Evolutionary conservation across 2,888 invertebrate genomes (phyloP), one percentile per base, ranked within the genome.

Genomic region (Salticus scenicus): DNA sequence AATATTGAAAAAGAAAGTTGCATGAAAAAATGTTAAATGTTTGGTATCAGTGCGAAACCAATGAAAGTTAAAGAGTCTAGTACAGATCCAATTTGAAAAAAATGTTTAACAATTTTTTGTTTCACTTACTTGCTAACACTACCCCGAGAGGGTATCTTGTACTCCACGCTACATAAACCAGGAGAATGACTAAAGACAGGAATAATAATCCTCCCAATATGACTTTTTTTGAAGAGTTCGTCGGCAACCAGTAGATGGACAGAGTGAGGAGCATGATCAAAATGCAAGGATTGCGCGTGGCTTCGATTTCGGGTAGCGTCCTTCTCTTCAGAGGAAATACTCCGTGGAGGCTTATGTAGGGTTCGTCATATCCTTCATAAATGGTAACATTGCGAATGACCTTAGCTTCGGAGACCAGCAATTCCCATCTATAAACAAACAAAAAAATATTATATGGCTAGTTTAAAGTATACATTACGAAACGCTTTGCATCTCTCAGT

Each of bases 221-320:
- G 2, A 86, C 2, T 41, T 86, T 86, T 41, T 76, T 75, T 27
- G 67, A 71, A 0, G 86, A 86, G 28, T 86, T 70, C 0, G 80
- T 70, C 0, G 86, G 86, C 24, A 86, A n/a, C 80, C 86, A 86
- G 76, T 80, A 86, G n/a, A 86, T 75, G 12, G 80, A 27, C n/a
- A 86, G 76, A 14, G 76, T 71, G 8, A 86, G 70, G 5, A 51
- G 5, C 75, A 80, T 80, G 63, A 72, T 51, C 2, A 86, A 76
- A 14, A 79, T 66, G 66, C 86, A 86, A 2, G 86, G 70, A 4
- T 24, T 71, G 0, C 86, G 37, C 24, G 78, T 80, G 47, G 78
- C 75, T 30, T 80, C 69, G 17, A 86, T 67, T 10, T 80, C 75
- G 0, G 86, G 80, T 4, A 69, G 79, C 17, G 86, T 70, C 5